A percentile compares a stretch with the other conserved stretches of the same genome.
These are phyloP conservation scores for Mustelus asterias DNA, from an alignment of 2,113 vertebrate species.

Conservation along the genomic window DNA sequence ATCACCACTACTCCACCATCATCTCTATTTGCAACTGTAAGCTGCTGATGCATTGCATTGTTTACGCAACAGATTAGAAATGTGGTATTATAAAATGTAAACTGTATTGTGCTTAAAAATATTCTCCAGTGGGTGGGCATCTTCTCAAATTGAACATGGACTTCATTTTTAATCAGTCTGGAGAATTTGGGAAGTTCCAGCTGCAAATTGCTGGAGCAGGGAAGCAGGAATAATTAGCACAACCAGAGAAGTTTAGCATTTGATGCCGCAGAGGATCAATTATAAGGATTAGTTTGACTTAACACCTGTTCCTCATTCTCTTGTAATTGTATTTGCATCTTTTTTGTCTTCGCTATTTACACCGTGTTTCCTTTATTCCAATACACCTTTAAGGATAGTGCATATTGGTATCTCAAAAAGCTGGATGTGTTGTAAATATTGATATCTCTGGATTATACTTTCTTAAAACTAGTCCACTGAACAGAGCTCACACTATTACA, in stretches of 20 bases:
- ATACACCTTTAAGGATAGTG: not conserved
- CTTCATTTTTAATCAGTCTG: not conserved
- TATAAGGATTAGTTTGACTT: not conserved
- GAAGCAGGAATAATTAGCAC: not conserved
- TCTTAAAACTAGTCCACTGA: not conserved
- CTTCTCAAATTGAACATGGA: not conserved
- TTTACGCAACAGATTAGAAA: not conserved
- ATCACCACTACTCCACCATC: too few relatives aligned
- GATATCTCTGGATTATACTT: not conserved
- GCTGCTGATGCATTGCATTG: not conserved
- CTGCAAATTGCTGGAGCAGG: not conserved
- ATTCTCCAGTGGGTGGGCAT: not conserved
- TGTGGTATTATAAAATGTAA: not conserved
- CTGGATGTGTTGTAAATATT: not conserved
- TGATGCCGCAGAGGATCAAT: not conserved
- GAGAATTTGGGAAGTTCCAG: not conserved
- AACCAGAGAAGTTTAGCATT: not conserved
- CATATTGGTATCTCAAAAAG: not conserved
- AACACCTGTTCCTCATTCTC: not conserved
- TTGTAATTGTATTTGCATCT: not conserved
- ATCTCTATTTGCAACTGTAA: not conserved
- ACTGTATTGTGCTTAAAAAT: not conserved
- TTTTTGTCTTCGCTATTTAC: not conserved
- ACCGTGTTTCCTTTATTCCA: not conserved
- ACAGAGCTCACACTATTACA: not conserved